phyloP scores from a whole-genome alignment of 2,113 vertebrate genomes.

The Forbesichthys agassizii region DNA sequence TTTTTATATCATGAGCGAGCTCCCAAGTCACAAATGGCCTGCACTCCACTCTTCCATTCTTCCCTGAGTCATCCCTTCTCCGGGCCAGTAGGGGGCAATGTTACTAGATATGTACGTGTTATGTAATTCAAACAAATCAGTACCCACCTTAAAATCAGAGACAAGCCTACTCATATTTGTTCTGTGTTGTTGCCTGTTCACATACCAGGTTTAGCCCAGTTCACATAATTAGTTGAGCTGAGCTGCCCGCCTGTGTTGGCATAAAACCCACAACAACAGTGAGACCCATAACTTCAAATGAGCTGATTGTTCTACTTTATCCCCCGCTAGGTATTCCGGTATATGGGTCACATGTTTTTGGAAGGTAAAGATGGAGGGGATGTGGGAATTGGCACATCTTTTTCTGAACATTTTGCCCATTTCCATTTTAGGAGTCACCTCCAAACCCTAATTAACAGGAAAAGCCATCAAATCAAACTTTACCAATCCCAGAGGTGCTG shows the following conservation, averaged over 20 bases:
- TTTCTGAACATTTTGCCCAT: slow-evolving; percentile 72
- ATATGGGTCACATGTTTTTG: slow-evolving; percentile 74
- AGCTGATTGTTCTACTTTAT: slow-evolving; percentile 72
- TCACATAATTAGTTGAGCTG: slow-evolving; percentile 51
- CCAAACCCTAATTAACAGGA: slow-evolving; percentile 75
- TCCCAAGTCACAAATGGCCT: slow-evolving; percentile 41
- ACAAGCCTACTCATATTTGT: slow-evolving; percentile 58
- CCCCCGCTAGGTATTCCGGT: slow-evolving; percentile 55
- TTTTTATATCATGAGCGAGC: slow-evolving; percentile 14
- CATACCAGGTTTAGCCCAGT: slow-evolving; percentile 55
- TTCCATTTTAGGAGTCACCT: slow-evolving; percentile 74
- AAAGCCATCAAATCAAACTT: slow-evolving; percentile 76
- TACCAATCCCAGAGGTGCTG: slow-evolving; percentile 66
- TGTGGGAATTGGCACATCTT: slow-evolving; percentile 70
- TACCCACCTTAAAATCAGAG: slow-evolving; percentile 52
- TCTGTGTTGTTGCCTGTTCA: slow-evolving; percentile 69
- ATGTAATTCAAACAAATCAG: slow-evolving; percentile 53
- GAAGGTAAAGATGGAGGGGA: slow-evolving; percentile 67
- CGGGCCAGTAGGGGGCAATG: slow-evolving; percentile 66
- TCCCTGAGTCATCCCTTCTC: slow-evolving; percentile 18
- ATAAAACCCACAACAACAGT: slow-evolving; percentile 44
- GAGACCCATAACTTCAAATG: slow-evolving; percentile 73
- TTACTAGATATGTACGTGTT: slow-evolving; percentile 51
- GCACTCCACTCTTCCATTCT: not conserved
- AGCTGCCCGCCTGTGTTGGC: slow-evolving; percentile 62